Percentiles rank a stretch among this genome's conserved stretches.
Conservation (phyloP, 2,113 vertebrate genomes). For the Sinocyclocheilus anophthalmus region DNA sequence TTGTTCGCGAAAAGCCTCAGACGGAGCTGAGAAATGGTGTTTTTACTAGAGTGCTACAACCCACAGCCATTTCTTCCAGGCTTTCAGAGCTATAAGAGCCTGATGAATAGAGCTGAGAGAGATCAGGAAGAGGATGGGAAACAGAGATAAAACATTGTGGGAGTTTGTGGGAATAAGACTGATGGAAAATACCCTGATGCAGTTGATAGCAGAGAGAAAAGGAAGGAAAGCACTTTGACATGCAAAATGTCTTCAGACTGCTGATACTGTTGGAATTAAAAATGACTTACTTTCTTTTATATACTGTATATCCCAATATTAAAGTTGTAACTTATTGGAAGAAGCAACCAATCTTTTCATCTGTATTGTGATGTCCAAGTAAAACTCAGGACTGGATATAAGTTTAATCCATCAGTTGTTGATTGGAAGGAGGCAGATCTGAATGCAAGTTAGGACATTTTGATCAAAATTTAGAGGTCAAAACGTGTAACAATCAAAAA, state of each 20-base stretch:
- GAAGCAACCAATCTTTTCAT: background rate
- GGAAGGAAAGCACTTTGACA: background rate
- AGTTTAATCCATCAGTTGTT: background rate
- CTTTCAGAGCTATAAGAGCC: constrained; percentile 21
- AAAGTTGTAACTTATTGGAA: background rate
- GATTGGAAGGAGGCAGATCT: background rate
- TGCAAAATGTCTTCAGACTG: background rate
- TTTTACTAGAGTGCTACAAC: constrained; percentile 4
- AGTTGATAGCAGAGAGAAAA: background rate
- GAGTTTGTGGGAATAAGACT: constrained; percentile 18
- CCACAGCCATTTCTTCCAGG: background rate
- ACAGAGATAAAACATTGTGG: constrained; percentile 8
- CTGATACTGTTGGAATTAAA: background rate
- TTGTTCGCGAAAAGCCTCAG: background rate
- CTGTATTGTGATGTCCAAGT: background rate
- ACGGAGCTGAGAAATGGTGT: background rate
- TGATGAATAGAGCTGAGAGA: constrained; percentile 9
- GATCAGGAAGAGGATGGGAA: constrained; percentile 23
- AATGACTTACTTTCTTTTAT: background rate
- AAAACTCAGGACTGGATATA: background rate
- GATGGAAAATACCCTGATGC: background rate
- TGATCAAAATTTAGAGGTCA: background rate
- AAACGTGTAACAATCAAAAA: too few species aligned
- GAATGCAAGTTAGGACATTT: too few species aligned
- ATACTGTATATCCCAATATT: background rate